phyloP scores from a whole-genome alignment of 2,797 vertebrate species.

The Parotocinclus haroldoi region DNA sequence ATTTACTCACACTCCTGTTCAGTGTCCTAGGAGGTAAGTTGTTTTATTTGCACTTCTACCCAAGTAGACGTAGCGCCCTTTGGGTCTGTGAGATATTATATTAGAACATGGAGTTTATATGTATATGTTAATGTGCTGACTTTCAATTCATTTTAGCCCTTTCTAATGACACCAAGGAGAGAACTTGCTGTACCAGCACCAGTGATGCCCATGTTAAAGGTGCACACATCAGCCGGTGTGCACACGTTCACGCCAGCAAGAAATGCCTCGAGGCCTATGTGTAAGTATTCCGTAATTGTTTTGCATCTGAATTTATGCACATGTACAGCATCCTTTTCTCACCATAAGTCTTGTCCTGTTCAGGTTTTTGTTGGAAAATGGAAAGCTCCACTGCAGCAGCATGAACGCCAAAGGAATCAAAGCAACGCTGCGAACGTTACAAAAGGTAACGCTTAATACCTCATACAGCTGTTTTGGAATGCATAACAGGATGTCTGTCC shows the following conservation, averaged over 20 bases:
- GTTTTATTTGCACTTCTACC: background rate
- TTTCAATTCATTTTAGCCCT: background rate
- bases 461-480: background rate
- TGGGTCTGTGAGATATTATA: too few relatives aligned
- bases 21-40: constrained; percentile 37
- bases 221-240: background rate
- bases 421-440: fast-evolving
- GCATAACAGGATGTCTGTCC: background rate
- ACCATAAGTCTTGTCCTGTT: background rate
- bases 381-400: background rate
- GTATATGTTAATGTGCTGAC: too few relatives aligned
- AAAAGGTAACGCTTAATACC: constrained; percentile 7
- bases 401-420: background rate
- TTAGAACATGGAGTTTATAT: background rate
- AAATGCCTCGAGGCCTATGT: constrained; percentile 18
- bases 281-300: constrained; percentile 39
- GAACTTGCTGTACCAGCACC: background rate
- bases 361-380: constrained; percentile 4
- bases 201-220: fast-evolving
- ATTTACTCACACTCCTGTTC: constrained; percentile 18
- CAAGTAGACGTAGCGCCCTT: too few relatives aligned
- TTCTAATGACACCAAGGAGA: background rate
- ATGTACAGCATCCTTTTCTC: background rate
- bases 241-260: background rate
- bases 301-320: too few relatives aligned